Conservation (phyloP, 2,113 vertebrate species). For the Brachyhypopomus occidentalis region DNA sequence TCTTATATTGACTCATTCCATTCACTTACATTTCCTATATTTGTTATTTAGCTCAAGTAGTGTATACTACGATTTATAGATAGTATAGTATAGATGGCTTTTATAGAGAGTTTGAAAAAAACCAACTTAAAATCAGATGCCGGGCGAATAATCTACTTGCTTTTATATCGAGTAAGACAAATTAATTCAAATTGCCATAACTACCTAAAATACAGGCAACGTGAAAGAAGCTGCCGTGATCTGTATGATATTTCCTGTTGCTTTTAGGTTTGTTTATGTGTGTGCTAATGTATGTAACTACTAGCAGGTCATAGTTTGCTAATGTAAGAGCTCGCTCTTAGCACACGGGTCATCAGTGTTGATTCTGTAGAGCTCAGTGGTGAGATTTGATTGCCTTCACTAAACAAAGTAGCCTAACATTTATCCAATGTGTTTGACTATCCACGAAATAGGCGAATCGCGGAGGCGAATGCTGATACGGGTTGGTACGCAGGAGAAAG, state of each 20-base stretch:
- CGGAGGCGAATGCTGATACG: slow-evolving; percentile 54
- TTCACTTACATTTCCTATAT: no score
- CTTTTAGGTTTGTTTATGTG: slow-evolving; percentile 48
- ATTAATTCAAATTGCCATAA: not conserved
- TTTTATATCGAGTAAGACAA: not conserved
- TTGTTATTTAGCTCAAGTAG: no score
- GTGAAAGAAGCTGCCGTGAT: not conserved
- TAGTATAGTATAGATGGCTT: no score
- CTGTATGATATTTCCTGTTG: slow-evolving; percentile 3
- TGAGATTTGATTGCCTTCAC: slow-evolving; percentile 61
- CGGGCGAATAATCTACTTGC: no score
- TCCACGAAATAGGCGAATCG: slow-evolving; percentile 56
- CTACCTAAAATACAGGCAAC: not conserved
- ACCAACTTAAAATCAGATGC: no score
- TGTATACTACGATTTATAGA: no score
- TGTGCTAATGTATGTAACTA: slow-evolving; percentile 51
- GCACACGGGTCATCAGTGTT: slow-evolving; percentile 54
- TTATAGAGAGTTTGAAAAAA: no score
- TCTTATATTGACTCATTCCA: no score
- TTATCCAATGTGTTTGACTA: slow-evolving; percentile 65
- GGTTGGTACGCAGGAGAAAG: slow-evolving; percentile 47
- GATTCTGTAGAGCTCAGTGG: slow-evolving; percentile 58
- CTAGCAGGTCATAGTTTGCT: slow-evolving; percentile 47
- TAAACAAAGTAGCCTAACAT: slow-evolving; percentile 64
- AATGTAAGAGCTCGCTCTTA: slow-evolving; percentile 43